Evolutionary conservation across 2,888 invertebrate genomes (phyloP).

Genomic region (Octodonta nipae): DNA sequence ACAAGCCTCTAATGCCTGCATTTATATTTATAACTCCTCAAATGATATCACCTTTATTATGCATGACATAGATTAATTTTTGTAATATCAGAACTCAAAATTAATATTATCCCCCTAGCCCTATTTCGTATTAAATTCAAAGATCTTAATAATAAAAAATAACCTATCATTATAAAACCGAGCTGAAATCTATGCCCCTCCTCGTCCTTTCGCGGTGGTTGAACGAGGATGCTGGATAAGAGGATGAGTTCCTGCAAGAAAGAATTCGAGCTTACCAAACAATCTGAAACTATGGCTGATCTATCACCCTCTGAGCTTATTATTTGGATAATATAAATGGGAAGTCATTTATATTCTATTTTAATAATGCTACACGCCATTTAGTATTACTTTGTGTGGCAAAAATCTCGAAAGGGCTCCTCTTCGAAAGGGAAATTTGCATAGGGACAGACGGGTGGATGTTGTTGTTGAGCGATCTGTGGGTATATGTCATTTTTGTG

Average conservation of each 20-base stretch:
- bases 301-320: conserved; percentile 26
- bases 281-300: conserved; percentile 27
- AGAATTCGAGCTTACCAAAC: conserved; percentile 16
- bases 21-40: conserved; percentile 12
- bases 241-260: conserved; percentile 15
- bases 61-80: conserved; percentile 21
- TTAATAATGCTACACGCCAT: conserved; percentile 30
- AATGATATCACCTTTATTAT: conserved; percentile 18
- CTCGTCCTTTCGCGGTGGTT: conserved; percentile 3
- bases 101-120: conserved; percentile 17
- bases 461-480: too few relatives aligned
- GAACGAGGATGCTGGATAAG: conserved; percentile 7
- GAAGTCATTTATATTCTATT: conserved; percentile 29
- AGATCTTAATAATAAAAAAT: conserved; percentile 31
- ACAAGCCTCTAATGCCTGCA: conserved; percentile 9
- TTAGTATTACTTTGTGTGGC: conserved; percentile 22
- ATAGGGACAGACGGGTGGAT: background rate
- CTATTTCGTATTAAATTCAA: conserved; percentile 16
- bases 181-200: conserved; percentile 17
- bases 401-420: conserved; percentile 1
- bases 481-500: too few relatives aligned
- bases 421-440: background rate
- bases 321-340: conserved; percentile 27
- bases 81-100: conserved; percentile 20
- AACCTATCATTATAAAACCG: conserved; percentile 27